A percentile compares a stretch with the other conserved stretches of the same genome.
phyloP scores from a whole-genome alignment of 1,140 invertebrate species.

The Drosophila mojavensis region DNA sequence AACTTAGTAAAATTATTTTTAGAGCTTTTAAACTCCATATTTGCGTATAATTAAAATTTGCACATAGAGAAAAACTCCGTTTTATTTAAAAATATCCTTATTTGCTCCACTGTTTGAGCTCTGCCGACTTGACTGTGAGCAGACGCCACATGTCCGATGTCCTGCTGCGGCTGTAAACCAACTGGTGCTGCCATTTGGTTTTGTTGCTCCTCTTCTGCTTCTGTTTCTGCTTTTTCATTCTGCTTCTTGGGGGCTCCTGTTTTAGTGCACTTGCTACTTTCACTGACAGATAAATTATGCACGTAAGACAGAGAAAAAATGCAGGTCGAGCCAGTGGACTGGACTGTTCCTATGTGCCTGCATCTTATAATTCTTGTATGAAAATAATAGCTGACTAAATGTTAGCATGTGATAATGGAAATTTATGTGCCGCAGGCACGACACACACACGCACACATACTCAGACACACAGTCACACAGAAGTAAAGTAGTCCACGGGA shows the following conservation, averaged over 20 bases:
- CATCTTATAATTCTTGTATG: slow-evolving; percentile 77
- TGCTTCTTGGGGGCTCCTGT: slow-evolving; percentile 6
- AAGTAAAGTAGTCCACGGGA: slow-evolving; percentile 20
- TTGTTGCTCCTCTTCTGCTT: background rate
- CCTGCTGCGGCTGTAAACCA: slow-evolving; percentile 35
- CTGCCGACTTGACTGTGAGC: slow-evolving; percentile 21
- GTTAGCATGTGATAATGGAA: slow-evolving; percentile 77
- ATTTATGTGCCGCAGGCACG: slow-evolving; percentile 70
- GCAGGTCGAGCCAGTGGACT: slow-evolving; percentile 22
- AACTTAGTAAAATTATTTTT: no score
- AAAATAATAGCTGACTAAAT: slow-evolving; percentile 77
- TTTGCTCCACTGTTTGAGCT: slow-evolving; percentile 14
- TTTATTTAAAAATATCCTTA: no score
- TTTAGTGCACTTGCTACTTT: slow-evolving; percentile 45
- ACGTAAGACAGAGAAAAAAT: slow-evolving; percentile 49
- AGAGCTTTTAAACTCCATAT: no score
- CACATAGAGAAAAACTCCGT: no score
- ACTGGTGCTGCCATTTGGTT: slow-evolving; percentile 41
- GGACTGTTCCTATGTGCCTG: slow-evolving; percentile 28
- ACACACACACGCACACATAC: slow-evolving; percentile 11
- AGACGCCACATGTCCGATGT: slow-evolving; percentile 31
- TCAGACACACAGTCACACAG: background rate
- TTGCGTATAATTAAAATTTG: no score
- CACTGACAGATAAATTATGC: slow-evolving; percentile 74
- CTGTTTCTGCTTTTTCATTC: background rate